Percentiles rank a stretch among this genome's conserved stretches.
Evolutionary conservation across 1,140 invertebrate genomes (phyloP).

Genomic region (Ceratina japonica): DNA sequence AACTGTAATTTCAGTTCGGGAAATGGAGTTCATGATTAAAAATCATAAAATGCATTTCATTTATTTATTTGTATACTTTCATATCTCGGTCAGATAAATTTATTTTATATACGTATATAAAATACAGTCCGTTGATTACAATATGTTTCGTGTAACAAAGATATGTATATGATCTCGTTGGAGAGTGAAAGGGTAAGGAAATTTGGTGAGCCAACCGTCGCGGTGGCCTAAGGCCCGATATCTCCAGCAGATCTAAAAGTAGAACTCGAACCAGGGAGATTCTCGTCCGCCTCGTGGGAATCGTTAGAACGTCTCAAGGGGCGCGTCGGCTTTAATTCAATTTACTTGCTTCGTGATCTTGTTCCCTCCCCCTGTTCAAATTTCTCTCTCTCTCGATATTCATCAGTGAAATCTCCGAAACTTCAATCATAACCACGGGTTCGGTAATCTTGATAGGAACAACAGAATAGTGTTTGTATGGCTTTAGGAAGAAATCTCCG

Average conservation of each 20-base stretch:
- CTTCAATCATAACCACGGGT: background rate
- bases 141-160: too few relatives aligned
- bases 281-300: slow-evolving; percentile 55
- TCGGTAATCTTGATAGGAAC: background rate
- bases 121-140: too few relatives aligned
- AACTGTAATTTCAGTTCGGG: too few relatives aligned
- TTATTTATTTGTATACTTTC: too few relatives aligned
- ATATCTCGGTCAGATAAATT: too few relatives aligned
- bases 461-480: background rate
- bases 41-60: too few relatives aligned
- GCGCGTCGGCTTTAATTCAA: slow-evolving; percentile 53
- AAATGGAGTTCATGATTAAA: too few relatives aligned
- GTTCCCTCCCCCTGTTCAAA: slow-evolving; percentile 36
- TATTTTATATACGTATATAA: too few relatives aligned
- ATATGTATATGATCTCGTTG: too few relatives aligned
- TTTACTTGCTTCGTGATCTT: slow-evolving; percentile 46
- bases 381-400: slow-evolving; percentile 5
- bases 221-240: slow-evolving; percentile 45
- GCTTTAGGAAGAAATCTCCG: too few relatives aligned
- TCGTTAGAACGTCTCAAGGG: slow-evolving; percentile 42
- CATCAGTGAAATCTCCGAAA: slow-evolving; percentile 3
- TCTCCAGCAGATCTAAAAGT: slow-evolving; percentile 64
- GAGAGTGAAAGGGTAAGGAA: too few relatives aligned
- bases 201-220: background rate
- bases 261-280: slow-evolving; percentile 57